Evolutionary conservation across 2,797 vertebrate genomes (phyloP).

Genomic region (Notolabrus celidotus): DNA sequence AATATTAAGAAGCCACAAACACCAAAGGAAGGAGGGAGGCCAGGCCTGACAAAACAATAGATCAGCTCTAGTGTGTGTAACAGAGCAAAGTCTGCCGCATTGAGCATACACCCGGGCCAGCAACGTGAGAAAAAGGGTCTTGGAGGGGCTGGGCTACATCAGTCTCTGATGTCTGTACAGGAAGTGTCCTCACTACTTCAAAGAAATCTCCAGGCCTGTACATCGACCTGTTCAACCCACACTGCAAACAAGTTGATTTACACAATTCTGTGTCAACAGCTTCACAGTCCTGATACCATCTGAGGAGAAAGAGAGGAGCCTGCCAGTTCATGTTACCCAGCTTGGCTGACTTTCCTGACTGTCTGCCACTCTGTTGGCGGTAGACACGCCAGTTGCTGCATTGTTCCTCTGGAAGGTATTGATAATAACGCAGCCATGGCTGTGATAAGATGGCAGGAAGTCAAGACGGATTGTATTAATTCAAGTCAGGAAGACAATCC

Average conservation of each 20-base stretch:
- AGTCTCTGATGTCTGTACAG: conserved; percentile 52
- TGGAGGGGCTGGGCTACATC: conserved; percentile 15
- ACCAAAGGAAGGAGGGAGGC: conserved; percentile 58
- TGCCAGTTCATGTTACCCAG: conserved; percentile 18
- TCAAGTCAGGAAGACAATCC: background rate
- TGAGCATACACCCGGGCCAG: conserved; percentile 24
- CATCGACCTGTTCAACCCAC: conserved; percentile 52
- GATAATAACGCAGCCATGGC: conserved; percentile 35
- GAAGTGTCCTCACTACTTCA: conserved; percentile 61
- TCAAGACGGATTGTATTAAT: background rate
- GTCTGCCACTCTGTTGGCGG: conserved; percentile 43
- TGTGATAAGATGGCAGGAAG: conserved; percentile 31
- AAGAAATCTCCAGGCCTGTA: conserved; percentile 40
- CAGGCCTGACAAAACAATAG: conserved; percentile 60
- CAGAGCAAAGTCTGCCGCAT: conserved; percentile 31
- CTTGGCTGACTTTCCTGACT: conserved; percentile 26
- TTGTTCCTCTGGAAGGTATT: conserved; percentile 40
- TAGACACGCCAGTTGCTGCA: conserved; percentile 51
- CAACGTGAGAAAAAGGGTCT: conserved; percentile 41
- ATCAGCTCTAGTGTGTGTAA: conserved; percentile 37
- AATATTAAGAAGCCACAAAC: conserved; percentile 73
- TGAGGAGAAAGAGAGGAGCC: conserved; percentile 55
- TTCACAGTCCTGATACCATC: conserved; percentile 42
- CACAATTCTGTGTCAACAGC: conserved; percentile 65
- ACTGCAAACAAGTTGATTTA: conserved; percentile 71